These are phyloP conservation scores for Netelia melanura DNA, from an alignment of 2,888 invertebrate species.

Conservation along the genomic window DNA sequence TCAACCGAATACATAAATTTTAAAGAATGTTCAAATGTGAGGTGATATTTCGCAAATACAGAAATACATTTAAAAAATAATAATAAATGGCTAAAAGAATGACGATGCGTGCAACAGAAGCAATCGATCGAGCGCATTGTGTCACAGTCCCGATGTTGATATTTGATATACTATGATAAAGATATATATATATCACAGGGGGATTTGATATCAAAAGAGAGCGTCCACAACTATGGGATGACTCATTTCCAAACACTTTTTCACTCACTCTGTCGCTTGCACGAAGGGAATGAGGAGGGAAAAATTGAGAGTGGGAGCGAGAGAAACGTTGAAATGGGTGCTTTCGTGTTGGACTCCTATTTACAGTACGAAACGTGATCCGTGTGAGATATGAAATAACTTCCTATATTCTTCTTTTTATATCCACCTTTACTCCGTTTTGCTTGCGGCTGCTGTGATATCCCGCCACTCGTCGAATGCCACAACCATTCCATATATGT, in stretches of 20 bases:
- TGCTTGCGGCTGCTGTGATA: conserved; percentile 35
- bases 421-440: conserved; percentile 62
- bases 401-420: conserved; percentile 68
- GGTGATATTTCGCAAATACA: conserved; percentile 1
- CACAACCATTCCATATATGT: conserved; percentile 31
- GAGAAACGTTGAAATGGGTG: conserved; percentile 36
- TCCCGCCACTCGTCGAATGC: conserved; percentile 32
- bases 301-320: conserved; percentile 13
- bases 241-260: conserved; percentile 38
- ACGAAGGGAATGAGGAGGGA: conserved; percentile 22
- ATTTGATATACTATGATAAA: background rate
- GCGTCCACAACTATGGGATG: background rate
- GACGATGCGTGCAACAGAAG: background rate
- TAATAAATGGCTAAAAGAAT: background rate
- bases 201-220: conserved; percentile 36
- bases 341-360: conserved; percentile 48
- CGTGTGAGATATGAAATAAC: conserved; percentile 46
- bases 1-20: no score
- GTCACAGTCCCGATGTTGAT: conserved; percentile 11
- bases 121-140: conserved; percentile 28
- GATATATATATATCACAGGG: conserved; percentile 15
- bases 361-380: conserved; percentile 69
- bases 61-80: background rate
- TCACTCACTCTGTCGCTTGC: conserved; percentile 1
- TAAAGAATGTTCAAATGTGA: no score